Evolutionary conservation across 2,888 invertebrate genomes (phyloP), one percentile per base, ranked within the genome.

Genomic region (Poecilus cupreus): DNA sequence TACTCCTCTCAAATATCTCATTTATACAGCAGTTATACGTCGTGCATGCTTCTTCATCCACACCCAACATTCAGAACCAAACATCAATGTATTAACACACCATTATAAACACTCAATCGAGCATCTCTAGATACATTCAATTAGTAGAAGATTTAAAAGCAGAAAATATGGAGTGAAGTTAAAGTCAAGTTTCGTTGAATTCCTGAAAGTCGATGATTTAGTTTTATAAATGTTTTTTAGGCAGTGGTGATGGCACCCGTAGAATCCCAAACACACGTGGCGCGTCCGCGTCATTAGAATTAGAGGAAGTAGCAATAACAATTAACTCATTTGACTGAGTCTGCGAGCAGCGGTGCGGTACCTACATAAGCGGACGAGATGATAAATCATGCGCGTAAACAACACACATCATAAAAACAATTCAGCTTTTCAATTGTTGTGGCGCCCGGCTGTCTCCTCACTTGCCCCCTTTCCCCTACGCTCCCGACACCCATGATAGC

Each of bases 381-480:
- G 37, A 60, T 77, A 77, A 77, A 77, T 77, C 77, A 77, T 43
- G 60, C 64, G 24, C 13, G 64, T 77, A 60, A 77, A 60, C 60
- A 77, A 77, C 43, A 37, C 60, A 60, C 39, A 77, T 77, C 16
- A 60, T 60, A 77, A 77, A 77, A 46, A 60, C 77, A 77, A 77
- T 77, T 77, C 64, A 77, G 46, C 37, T 46, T 60, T 39, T 60
- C 77, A 77, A 60, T 77, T 77, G 64, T 77, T 22, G 60, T 77
- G 77, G 77, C 77, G 77, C 77, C 77, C 37, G 22, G 60, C 24
- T 72, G 72, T 72, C 72, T 43, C 22, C 10, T n/a, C 11, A 20
- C 72, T 32, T 24, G 72, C n/a, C 72, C 70, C 72, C 72, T 72
- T 72, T 10, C 72, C 43, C 24, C 72, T 20, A 5, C 2, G 22